Evolutionary conservation across 30 jellyfish, hydroid and myxozoan genomes (phyloP).

Genomic region (Cassiopea andromeda): DNA sequence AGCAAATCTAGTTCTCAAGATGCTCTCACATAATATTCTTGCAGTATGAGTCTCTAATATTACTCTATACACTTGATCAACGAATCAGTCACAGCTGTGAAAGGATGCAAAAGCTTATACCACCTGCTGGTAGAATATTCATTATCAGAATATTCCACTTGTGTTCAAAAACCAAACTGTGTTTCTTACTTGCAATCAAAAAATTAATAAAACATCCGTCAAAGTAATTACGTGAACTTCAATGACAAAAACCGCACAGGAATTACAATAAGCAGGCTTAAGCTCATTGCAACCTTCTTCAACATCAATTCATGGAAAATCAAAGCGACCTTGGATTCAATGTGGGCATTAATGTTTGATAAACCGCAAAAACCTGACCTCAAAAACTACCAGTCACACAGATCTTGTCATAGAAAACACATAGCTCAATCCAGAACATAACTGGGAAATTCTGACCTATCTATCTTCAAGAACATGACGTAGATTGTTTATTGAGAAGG

Average conservation of each 20-base stretch:
- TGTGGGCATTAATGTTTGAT: neutral
- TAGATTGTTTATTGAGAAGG: too few species aligned
- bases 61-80: neutral
- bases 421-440: neutral
- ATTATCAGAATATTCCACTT: neutral
- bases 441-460: neutral
- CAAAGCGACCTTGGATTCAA: neutral
- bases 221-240: neutral
- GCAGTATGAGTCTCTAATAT: neutral
- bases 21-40: neutral
- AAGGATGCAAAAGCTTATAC: neutral
- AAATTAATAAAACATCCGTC: neutral
- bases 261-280: neutral
- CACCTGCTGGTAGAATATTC: neutral
- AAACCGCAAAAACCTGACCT: constrained; percentile 19
- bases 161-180: neutral
- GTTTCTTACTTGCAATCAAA: neutral
- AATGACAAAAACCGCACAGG: neutral
- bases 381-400: neutral
- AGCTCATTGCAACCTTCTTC: constrained; percentile 1
- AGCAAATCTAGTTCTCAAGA: neutral
- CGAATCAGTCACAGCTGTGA: neutral
- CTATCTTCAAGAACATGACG: neutral
- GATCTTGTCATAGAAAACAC: neutral
- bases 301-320: neutral